These are phyloP conservation scores for Temnothorax unifasciatus DNA, from an alignment of 2,888 invertebrate genomes.

Conservation along the genomic window DNA sequence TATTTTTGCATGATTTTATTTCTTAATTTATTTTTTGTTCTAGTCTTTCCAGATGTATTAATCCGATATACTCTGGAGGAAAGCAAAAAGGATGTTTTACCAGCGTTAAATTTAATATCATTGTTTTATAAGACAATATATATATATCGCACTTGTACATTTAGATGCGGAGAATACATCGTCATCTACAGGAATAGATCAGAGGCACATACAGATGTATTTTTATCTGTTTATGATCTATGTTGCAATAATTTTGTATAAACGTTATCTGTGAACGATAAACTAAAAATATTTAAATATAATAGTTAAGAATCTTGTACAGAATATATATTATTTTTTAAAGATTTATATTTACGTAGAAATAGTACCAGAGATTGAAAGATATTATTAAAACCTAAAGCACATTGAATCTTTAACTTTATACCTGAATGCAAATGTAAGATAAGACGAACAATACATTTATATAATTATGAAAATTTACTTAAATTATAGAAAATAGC, in stretches of 20 bases:
- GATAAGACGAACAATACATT: background rate
- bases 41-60: conserved; percentile 46
- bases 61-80: background rate
- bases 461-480: background rate
- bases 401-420: background rate
- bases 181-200: background rate
- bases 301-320: background rate
- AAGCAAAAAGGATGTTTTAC: background rate
- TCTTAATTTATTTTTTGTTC: conserved; percentile 53
- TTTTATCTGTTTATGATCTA: background rate
- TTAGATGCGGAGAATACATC: background rate
- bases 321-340: conserved; percentile 19
- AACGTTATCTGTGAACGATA: background rate
- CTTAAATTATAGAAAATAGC: background rate
- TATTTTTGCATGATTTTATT: conserved; percentile 19
- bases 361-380: background rate
- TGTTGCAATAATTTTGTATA: background rate
- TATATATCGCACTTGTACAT: background rate
- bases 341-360: conserved; percentile 16
- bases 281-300: conserved; percentile 2
- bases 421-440: conserved; percentile 4
- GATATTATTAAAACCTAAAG: conserved; percentile 1
- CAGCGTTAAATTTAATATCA: conserved; percentile 2
- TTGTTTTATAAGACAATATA: background rate
- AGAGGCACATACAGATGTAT: background rate